Base-by-base conservation (phyloP, 2,797 vertebrate genomes). In the Gymnothorax reevesii region DNA sequence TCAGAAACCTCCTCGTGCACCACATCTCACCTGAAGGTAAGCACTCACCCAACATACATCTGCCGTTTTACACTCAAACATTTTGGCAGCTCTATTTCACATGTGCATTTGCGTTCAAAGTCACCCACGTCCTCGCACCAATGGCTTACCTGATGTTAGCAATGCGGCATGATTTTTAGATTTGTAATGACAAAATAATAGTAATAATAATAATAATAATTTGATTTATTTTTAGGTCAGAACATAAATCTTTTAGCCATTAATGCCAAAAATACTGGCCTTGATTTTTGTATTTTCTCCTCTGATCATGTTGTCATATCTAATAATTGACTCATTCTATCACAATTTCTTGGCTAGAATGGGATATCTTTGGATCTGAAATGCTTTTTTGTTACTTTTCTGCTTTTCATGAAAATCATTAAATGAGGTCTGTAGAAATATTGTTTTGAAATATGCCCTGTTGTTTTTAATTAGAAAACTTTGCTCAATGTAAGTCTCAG, bases 21-120 rank as follows among this genome's bases (percentile, higher is more conserved):
- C 85, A 89, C 62, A 89, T 90, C 90, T 82, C 77, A 86, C 54
- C 66, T 77, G 9, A 89, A 94, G 94, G 94, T 95, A 94, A 93
- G 94, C 88, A 1, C 89, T 88, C 77, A 57, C 57, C 1, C 69
- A 7, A 33, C 27, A 10, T 33, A 27, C 27, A 80, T 85, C n/a
- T 52, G 87, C 62, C 71, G 84, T 86, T 90, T 86, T 73, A 82
- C 49, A 9, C 75, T 73, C 27, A 25, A 12, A 71, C 9, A 71
- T 71, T 8, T 73, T 1, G 25, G 71, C 15, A 42, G 33, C 42
- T 15, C 3, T 22, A n/a, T 66, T 66, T 66, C 25, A n/a, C 22
- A 25, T 66, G 64, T n/a, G 64, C 60, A 5, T 64, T n/a, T 64
- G 6, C 60, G 22, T 20, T 20, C 17, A 64, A 64, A 22, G 22